Base-by-base conservation (phyloP, 2,888 invertebrate species). In the Hyalella azteca region DNA sequence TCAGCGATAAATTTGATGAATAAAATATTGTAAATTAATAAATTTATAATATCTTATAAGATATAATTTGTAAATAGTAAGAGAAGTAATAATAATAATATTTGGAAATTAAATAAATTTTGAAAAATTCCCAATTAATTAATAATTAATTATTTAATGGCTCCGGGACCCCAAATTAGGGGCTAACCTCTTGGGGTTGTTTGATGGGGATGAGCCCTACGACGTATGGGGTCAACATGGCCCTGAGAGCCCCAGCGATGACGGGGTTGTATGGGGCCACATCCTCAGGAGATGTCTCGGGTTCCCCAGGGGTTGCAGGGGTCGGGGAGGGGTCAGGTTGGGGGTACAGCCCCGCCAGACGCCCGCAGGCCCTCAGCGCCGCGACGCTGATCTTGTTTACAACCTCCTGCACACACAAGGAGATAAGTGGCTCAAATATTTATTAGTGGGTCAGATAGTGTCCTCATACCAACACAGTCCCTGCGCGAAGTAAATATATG, bases 371-470 rank as follows among this genome's bases (percentile, higher is more conserved):
- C 77, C 91, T 89, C 5, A 97, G 92, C 77, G 95, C 93, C 87
- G 94, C 91, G 87, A 95, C 94, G 0, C 98, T 97, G 85, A 99
- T 90, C 86, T 93, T 92, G 88, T 99, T 99, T n/a, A 95, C 92
- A 32, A 95, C 91, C 88, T 97, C 96, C 91, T 98, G 92, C n/a
- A 79, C 79, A 66, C 41, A 22, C 3, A 11, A 45, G 45, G 15
- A 45, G 15, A 11, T 45, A 15, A 45, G 45, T 45, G 9, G 45
- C 45, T 11, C 11, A n/a, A n/a, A n/a, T n/a, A n/a, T n/a, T n/a
- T n/a, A n/a, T n/a, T n/a, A n/a, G n/a, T n/a, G n/a, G n/a, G n/a
- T n/a, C n/a, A n/a, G n/a, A n/a, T n/a, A n/a, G n/a, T n/a, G n/a
- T n/a, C n/a, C n/a, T n/a, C n/a, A n/a, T n/a, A n/a, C n/a, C n/a